Base-by-base conservation (phyloP, 2,888 invertebrate genomes). In the Brachycybe producta region DNA sequence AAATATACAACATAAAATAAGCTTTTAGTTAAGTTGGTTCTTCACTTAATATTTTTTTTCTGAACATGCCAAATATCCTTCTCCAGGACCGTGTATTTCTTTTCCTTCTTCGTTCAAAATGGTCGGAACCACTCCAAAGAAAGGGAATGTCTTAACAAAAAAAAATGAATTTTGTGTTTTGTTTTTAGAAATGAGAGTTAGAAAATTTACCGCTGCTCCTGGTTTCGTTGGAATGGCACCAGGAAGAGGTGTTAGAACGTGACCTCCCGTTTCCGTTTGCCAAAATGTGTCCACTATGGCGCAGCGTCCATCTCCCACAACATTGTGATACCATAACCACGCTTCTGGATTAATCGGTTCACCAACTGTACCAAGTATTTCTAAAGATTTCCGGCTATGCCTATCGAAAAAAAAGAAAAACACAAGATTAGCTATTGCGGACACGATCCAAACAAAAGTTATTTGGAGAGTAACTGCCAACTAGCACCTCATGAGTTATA, bases 181-280 rank as follows among this genome's bases (percentile, higher is more conserved):
- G n/a, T n/a, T n/a, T 15, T 36, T 5, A 8, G 5, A 36, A 36
- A n/a, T n/a, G n/a, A n/a, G n/a, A n/a, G n/a, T n/a, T n/a, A n/a
- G n/a, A 2, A 21, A 39, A 74, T 80, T 78, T 72, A 92, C 92
- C 55, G 98, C 97, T 51, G 95, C 85, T 53, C 97, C 97, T 1
- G 98, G 97, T 69, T 98, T 98, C 79, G 91, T 87, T 13, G 91
- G 87, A 2, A 88, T 94, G 19, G 88, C 90, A 19, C 94, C 95
- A 0, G 98, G 97, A 45, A 98, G 70, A 28, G 95, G 90, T 30
- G 95, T 92, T 41, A 98, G 75, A 19, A 95, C 87, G 70, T 97
- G 95, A 0, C 97, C 97, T 7, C 97, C 97, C 4, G 97, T 98
- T 73, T 98, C 98, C 0, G 98, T 98, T 72, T 98, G 98, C 97